Base-by-base conservation (phyloP, 2,113 vertebrate species). In the Alectura lathami region DNA sequence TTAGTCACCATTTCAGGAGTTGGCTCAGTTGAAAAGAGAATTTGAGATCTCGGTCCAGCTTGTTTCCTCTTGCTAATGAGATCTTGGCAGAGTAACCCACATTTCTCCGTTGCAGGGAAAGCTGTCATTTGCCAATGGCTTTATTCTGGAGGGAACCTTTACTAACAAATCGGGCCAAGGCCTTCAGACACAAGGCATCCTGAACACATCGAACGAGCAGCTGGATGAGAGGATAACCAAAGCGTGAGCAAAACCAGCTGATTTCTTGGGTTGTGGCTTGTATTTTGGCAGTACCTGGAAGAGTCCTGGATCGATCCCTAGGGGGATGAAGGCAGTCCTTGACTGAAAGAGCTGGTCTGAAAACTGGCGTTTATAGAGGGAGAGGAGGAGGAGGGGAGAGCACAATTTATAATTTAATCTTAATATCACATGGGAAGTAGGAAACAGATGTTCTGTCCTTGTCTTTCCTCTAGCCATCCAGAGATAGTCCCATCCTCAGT, bases 121-220 rank as follows among this genome's bases (percentile, higher is more conserved):
- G 87, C 36, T 98, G 38, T 98, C 97, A n/a, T 97, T 98, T 57
- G 92, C 97, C 80, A 98, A 97, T 6, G 98, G 98, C 43, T 97
- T 97, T 75, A 83, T 86, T 6, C 59, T 98, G 93, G 97, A 98
- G 59, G 98, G 98, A 42, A 96, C 96, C 1, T 98, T 98, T 26
- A 78, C 59, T 3, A 92, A 83, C 73, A 51, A 83, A 17, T 72
- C 69, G 0, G 94, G 96, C 30, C 94, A 70, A 45, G 98, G 98
- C 8, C 92, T 98, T 14, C 95, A 97, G 29, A 95, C 96, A 0
- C 97, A 98, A 5, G 98, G 98, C 1, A n/a, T 97, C 79, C 88
- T 98, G 72, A 97, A 97, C 86, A 98, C 96, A 0, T 91, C 94
- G 0, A 83, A 83, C 2, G 84, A 95, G 45, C 94, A 94, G 5